Base-by-base conservation (phyloP, 1,140 invertebrate genomes). In the Copidosoma floridanum region DNA sequence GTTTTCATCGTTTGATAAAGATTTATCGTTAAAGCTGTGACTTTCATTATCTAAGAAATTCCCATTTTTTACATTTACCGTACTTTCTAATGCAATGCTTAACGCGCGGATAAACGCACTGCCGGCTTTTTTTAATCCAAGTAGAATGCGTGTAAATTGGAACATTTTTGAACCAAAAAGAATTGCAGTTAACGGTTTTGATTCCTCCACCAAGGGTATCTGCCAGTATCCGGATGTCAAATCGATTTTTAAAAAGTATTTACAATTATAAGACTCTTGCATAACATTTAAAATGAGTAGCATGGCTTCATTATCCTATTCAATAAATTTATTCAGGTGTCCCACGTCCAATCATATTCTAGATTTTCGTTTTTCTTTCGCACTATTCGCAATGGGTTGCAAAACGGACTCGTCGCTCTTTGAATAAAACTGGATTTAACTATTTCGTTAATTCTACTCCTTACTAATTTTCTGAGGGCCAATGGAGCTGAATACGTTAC, bases 281-380 rank as follows among this genome's bases (percentile, higher is more conserved):
- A 57, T 57, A 29, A 57, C 18, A 5, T 50, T 26, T 14, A 3
- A 10, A n/a, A 50, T 50, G n/a, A 50, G n/a, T 20, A 20, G 29
- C 10, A 16, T 10, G 5, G 38, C 11, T 16, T 41, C 38, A 41
- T 41, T 10, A 41, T 41, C 38, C 5, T 41, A 10, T 41, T 41
- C 38, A 14, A 41, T 41, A 16, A 14, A 14, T 41, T 10, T n/a
- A 41, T 14, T 41, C 16, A 41, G 16, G 5, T 10, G 10, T 14
- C 67, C 60, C 1, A 68, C 70, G 66, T 72, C 69, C 10, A 71
- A 51, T 53, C 71, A 70, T 20, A 71, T 58, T 40, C 70, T 20
- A 1, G 69, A 55, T 3, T 12, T 26, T 1, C 57, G 35, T 69
- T 48, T 29, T 66, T 67, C 32, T 71, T 69, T 40, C 18, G 4